phyloP scores from a whole-genome alignment of 1,140 invertebrate species.

The Diprion similis region DNA sequence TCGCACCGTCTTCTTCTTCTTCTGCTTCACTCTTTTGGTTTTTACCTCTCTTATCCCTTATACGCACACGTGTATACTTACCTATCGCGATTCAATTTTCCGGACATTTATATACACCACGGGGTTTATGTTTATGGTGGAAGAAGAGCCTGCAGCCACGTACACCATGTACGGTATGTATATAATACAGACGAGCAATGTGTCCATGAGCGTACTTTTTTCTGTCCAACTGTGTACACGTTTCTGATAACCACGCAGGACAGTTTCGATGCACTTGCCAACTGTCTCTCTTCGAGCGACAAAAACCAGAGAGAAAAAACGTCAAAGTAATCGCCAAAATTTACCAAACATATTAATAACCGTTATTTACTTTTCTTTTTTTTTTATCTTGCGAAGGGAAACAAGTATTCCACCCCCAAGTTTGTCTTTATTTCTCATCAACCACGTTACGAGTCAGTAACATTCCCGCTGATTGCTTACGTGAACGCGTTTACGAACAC shows the following conservation, averaged over 20 bases:
- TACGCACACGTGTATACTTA: neutral
- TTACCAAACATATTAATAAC: no score
- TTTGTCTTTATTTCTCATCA: no score
- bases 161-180: neutral
- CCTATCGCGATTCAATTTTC: constrained; percentile 1
- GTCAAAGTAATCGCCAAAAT: no score
- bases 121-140: neutral
- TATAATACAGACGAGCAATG: neutral
- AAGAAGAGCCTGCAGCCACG: neutral
- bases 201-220: neutral
- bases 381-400: no score
- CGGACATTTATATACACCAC: neutral
- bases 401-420: no score
- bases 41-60: neutral
- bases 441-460: no score
- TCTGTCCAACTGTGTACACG: neutral
- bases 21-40: neutral
- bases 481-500: no score
- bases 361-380: no score
- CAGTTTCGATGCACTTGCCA: neutral
- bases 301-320: no score
- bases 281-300: neutral
- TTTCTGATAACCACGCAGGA: neutral
- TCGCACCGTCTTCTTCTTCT: neutral
- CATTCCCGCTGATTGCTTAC: no score